Evolutionary conservation across 2,888 invertebrate genomes (phyloP), one percentile per base, ranked within the genome.

Genomic region (Hemaris fuciformis): DNA sequence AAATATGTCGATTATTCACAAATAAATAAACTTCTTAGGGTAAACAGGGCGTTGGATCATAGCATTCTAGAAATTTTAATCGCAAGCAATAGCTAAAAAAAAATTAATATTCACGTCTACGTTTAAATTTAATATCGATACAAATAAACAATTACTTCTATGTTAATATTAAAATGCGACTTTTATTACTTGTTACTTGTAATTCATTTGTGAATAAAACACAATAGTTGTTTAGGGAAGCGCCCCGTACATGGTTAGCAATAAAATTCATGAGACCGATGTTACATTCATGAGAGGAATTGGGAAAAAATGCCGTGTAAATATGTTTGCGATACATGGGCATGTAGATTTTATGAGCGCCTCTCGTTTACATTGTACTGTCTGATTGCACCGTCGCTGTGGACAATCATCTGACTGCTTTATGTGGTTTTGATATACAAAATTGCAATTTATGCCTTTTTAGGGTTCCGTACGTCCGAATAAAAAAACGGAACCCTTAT

Each of bases 241-340:
- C 70, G 66, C 66, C 62, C 62, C 71, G 66, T 65, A 65, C 63
- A 64, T 48, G 34, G 66, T 65, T 59, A 63, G 72, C 76, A 82
- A 82, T 83, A 81, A 82, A 80, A 83, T 83, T 80, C 80, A 83
- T 81, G 80, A 81, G 78, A 58, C 77, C 76, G 67, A 74, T 79
- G 81, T 79, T 76, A 79, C 77, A 80, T 81, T 81, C 79, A 81
- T 81, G 78, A 80, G 78, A 68, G 67, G 72, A 73, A 78, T 72
- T 70, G 69, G 67, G 70, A 76, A 76, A 78, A 77, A 78, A 70
- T 68, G 66, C 67, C 61, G 45, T 58, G 43, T 42, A 62, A 58
- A 62, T 43, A 31, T 42, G 45, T 45, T 61, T 56, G 42, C 57
- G 43, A 57, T 61, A 61, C 61, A 38, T 15, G 8, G 23, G 38